Evolutionary conservation across 2,888 invertebrate genomes (phyloP), one percentile per base, ranked within the genome.

Genomic region (Palloptera scutellata): DNA sequence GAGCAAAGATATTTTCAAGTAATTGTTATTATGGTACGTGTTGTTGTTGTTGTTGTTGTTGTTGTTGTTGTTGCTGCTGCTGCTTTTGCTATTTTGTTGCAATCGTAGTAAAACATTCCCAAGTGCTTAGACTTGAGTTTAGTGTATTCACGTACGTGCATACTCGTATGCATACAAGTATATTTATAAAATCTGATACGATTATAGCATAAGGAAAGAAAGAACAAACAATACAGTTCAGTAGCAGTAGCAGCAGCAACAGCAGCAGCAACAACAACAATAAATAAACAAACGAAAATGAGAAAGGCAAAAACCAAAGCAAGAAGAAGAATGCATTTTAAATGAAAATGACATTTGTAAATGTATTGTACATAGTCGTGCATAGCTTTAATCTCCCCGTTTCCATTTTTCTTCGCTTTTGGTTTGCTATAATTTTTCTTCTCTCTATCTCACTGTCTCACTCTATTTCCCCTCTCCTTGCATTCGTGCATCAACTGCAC

Each of bases 261-360:
- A 1, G 45, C n/a, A n/a, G n/a, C 10, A 57, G n/a, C n/a, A 45
- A 10, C 48, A 64, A 20, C 51, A 51, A 20, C 9, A 48, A 48
- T 15, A 41, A 1, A 40, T 13, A 15, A 3, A 11, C 15, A 13
- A 51, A 19, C 1, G 6, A 42, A 42, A 42, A 57, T 11, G 55
- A n/a, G 48, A 48, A 48, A 13, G 11, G 17, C 40, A 45, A 57
- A 57, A 53, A 64, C 13, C 13, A 11, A 52, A 19, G 42, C 42
- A 64, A 61, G 42, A 68, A 55, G 12, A 67, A 41, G 48, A 58
- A 61, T 65, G 55, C 58, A 45, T 72, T 70, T 74, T 70, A 71
- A 73, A 74, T 72, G 70, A 73, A 72, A 74, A 72, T 68, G 70
- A 70, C 73, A 73, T 73, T 74, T 66, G 67, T 65, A 66, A 59